Base-by-base conservation (phyloP, 2,113 vertebrate species). In the Lampris incognitus region DNA sequence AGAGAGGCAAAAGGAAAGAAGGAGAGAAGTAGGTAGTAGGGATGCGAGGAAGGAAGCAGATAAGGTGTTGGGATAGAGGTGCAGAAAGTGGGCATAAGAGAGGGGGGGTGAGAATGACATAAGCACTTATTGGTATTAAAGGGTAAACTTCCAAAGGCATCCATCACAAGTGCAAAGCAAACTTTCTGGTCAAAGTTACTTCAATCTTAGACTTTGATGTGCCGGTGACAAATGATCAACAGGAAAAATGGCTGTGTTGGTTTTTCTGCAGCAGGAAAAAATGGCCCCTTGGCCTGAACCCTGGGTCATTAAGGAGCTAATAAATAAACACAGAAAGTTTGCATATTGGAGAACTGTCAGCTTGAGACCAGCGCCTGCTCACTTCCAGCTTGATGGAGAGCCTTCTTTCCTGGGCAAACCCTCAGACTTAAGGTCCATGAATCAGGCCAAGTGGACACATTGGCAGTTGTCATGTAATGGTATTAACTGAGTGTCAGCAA, bases 401-500 rank as follows among this genome's bases (percentile, higher is more conserved):
- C 87, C 84, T 81, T 92, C 92, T 86, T 92, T 87, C 79, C 85
- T 72, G 74, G 86, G 68, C 74, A 72, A 79, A 79, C 61, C 66
- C 76, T 52, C 58, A 39, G 69, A 87, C 81, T 79, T 51, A 1
- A 68, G 58, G 78, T 79, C 82, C 71, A 91, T 94, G 87, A 91
- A 94, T 94, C 94, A 94, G 74, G 63, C 72, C 59, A 56, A 90
- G 78, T 78, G 78, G 89, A 92, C 89, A 75, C 91, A 89, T 90
- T 85, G 92, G 83, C 91, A 93, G 87, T 92, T 94, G 91, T 92
- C 91, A 92, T 94, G 93, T 93, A 92, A 91, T 90, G 84, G 91
- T 92, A 92, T 90, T 91, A 92, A 89, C 79, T 69, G 71, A 86
- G 85, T 82, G 87, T 87, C 68, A 76, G 87, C 81, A 7, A 54